Base-by-base conservation (phyloP, 2,113 vertebrate genomes). In the Dasyurus viverrinus region DNA sequence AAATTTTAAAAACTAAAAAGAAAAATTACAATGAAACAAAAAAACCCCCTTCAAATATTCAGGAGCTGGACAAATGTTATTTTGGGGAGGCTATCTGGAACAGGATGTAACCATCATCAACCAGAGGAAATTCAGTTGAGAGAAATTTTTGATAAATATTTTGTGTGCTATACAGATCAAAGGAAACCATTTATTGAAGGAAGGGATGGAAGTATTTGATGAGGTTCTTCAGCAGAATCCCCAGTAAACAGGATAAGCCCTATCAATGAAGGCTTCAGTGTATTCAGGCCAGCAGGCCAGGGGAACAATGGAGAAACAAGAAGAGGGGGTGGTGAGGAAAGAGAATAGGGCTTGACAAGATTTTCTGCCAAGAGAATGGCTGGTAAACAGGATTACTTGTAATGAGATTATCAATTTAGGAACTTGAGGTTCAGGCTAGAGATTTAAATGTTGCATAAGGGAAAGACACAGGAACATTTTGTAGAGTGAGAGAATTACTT, bases 301-400 rank as follows among this genome's bases (percentile, higher is more conserved):
- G 89, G 54, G 97, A 98, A 98, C 96, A 98, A 97, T 91, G 91
- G 84, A 96, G 53, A 90, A 12, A 93, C 91, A 90, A 98, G 93
- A 96, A 94, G 96, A 97, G 94, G 23, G 95, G 54, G 93, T 97
- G 93, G 94, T 50, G 91, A 95, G 97, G 96, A 96, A 98, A 96
- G 89, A 53, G 53, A 97, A 93, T 91, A 53, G 47, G 95, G 93
- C 93, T 94, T 50, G 91, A 92, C 96, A 96, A 96, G 91, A 96
- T 60, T 97, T 97, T 98, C 96, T 97, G 95, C 96, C 97, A 98
- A 96, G 95, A 95, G 55, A 98, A 95, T 54, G 92, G 94, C 96
- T 0, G 22, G 94, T 96, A 98, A 99, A 98, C 95, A 98, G 97
- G 97, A 98, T 98, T 98, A 98, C 60, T 89, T 94, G 23, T 98